These are phyloP conservation scores for Watsonalla cultraria DNA, from an alignment of 2,888 invertebrate species.

Conservation along the genomic window DNA sequence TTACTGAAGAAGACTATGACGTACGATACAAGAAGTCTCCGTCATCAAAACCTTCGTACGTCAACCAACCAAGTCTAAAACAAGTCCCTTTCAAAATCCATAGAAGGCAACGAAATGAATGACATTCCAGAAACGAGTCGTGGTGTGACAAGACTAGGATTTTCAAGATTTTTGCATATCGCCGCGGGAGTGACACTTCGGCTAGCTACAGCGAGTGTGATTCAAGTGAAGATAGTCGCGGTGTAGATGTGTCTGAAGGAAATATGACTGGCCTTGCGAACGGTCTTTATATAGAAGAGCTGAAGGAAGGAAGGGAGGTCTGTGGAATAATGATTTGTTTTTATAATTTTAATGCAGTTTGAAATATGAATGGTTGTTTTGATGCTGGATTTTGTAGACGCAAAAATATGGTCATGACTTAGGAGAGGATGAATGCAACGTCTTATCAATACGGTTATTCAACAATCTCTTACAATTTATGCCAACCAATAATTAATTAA, in stretches of 20 bases:
- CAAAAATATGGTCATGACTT: too few relatives aligned
- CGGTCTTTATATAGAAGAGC: neutral
- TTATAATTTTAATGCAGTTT: neutral
- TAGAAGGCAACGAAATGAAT: conserved; percentile 43
- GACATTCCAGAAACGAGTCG: conserved; percentile 47
- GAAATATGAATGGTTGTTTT: too few relatives aligned
- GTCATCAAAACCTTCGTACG: conserved; percentile 33
- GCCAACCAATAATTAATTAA: too few relatives aligned
- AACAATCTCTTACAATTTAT: too few relatives aligned
- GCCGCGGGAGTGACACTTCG: conserved; percentile 61
- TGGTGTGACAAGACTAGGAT: conserved; percentile 62
- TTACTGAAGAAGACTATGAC: conserved; percentile 64
- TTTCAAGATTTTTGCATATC: conserved; percentile 58
- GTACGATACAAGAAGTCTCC: conserved; percentile 41
- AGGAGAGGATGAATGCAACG: too few relatives aligned
- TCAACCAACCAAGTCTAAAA: conserved; percentile 48
- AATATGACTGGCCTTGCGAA: neutral
- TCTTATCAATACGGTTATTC: too few relatives aligned
- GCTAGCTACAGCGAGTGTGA: conserved; percentile 73
- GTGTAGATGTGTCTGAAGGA: conserved; percentile 9
- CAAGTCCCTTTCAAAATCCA: conserved; percentile 72
- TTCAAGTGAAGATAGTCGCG: conserved; percentile 36
- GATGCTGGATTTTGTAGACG: too few relatives aligned
- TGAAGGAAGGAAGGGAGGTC: conserved; percentile 2
- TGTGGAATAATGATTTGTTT: neutral